Evolutionary conservation across 2,797 vertebrate genomes (phyloP), one percentile per base, ranked within the genome.

Genomic region (Acipenser oxyrinchus): DNA sequence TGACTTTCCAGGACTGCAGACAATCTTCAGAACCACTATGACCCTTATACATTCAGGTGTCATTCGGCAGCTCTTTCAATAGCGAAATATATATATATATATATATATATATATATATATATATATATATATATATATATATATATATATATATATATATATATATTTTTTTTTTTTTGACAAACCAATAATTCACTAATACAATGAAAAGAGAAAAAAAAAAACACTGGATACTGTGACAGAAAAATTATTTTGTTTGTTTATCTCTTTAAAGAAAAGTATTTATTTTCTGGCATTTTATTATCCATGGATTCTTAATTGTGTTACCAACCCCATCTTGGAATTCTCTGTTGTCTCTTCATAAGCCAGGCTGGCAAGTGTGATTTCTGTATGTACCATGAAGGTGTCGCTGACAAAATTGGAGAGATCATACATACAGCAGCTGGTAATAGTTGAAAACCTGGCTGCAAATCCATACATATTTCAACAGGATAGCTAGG

Each of bases 1-100:
- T 62, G 60, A 13, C n/a, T 51, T 10, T 59, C 10, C 49, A 51
- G 9, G 12, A n/a, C 12, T 18, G 18, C 49, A 62, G 37, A 53
- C 8, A 18, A 11, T 66, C 49, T 48, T 15, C 15, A 51, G 62
- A 75, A 74, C 75, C 78, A 81, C 78, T 76, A 67, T 81, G 69
- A 37, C 23, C n/a, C 23, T 37, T 37, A 37, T 37, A 3, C 23
- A 2, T 37, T 37, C 23, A 37, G 23, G 23, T 37, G 23, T 37
- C 23, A 37, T 37, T 37, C 23, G 23, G 23, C 23, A 37, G 23
- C 4, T 37, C 4, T 37, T 37, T 37, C 23, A 37, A 37, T 37
- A 37, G 23, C 23, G 4, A 37, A 37, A 37, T 37, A 37, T n/a
- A 37, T 37, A 18, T 18, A 53, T 53, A 8, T 53, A 18, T 53